phyloP scores from a whole-genome alignment of 2,888 invertebrate genomes.

The Alloscopus bannaensis region DNA sequence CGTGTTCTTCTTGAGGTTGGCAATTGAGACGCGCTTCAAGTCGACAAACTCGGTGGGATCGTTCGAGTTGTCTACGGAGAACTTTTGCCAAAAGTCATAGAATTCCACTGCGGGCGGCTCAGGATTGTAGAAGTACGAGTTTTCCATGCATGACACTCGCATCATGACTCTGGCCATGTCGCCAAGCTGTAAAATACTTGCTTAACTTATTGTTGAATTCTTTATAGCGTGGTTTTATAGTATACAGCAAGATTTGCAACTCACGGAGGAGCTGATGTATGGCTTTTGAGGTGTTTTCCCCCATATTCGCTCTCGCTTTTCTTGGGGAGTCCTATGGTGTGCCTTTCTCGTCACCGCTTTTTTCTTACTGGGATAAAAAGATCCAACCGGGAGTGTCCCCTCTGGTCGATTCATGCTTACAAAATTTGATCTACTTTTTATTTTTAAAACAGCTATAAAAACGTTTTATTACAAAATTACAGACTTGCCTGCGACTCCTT shows the following conservation, averaged over 20 bases:
- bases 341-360: background rate
- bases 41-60: conserved; percentile 43
- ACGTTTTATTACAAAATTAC: too few relatives aligned
- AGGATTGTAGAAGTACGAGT: conserved; percentile 52
- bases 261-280: conserved; percentile 59
- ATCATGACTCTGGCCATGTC: conserved; percentile 62
- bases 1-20: conserved; percentile 49
- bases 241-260: too few relatives aligned
- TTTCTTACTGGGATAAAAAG: too few relatives aligned
- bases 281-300: conserved; percentile 56
- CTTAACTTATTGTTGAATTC: background rate
- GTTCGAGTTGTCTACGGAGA: conserved; percentile 2
- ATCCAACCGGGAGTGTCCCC: too few relatives aligned
- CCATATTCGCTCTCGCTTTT: conserved; percentile 50
- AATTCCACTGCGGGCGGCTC: conserved; percentile 57
- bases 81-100: conserved; percentile 57
- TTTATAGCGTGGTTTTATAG: too few relatives aligned
- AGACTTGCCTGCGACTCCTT: too few relatives aligned
- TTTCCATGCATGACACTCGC: conserved; percentile 50
- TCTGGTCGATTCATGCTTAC: too few relatives aligned
- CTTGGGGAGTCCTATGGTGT: conserved; percentile 4
- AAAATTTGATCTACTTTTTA: background rate
- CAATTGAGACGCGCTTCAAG: conserved; percentile 22
- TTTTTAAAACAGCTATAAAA: background rate
- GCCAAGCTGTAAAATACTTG: conserved; percentile 32